phyloP scores from a whole-genome alignment of 1,140 invertebrate genomes.

The Varroa destructor region DNA sequence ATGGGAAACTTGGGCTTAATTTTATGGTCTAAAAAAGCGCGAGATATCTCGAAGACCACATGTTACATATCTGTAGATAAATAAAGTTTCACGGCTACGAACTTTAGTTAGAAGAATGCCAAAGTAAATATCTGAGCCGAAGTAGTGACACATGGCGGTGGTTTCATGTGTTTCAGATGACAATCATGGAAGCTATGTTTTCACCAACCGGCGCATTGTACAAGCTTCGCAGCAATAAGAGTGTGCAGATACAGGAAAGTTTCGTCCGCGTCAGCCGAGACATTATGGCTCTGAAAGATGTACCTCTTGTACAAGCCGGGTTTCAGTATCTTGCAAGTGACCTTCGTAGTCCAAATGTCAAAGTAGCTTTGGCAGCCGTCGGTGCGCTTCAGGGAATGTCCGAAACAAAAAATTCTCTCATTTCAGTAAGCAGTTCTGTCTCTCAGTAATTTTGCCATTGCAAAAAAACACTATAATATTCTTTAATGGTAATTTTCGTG shows the following conservation, averaged over 20 bases:
- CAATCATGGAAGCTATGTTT: constrained; percentile 8
- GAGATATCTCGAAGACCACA: too few species aligned
- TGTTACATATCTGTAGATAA: too few species aligned
- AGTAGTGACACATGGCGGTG: too few species aligned
- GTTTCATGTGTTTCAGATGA: background rate
- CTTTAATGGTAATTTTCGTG: too few species aligned
- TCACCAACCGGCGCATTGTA: constrained; percentile 7
- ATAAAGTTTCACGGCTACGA: too few species aligned
- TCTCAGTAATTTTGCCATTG: background rate
- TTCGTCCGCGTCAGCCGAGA: constrained; percentile 5
- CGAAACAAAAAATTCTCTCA: constrained; percentile 4
- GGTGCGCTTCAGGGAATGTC: constrained; percentile 17
- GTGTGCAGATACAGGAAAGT: background rate
- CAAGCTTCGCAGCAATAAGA: background rate
- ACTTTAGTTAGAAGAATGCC: too few species aligned
- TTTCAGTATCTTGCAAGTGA: constrained; percentile 8
- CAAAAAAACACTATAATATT: too few species aligned
- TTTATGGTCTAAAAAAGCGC: too few species aligned
- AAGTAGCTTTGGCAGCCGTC: constrained; percentile 5
- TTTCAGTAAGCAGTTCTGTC: background rate
- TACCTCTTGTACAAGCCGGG: constrained; percentile 10
- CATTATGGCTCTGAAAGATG: constrained; percentile 14
- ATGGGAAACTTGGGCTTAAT: too few species aligned
- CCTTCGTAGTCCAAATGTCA: background rate
- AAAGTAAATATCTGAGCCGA: too few species aligned